Conservation (phyloP, 2,888 invertebrate species). For the Drosophila kambysellisi region DNA sequence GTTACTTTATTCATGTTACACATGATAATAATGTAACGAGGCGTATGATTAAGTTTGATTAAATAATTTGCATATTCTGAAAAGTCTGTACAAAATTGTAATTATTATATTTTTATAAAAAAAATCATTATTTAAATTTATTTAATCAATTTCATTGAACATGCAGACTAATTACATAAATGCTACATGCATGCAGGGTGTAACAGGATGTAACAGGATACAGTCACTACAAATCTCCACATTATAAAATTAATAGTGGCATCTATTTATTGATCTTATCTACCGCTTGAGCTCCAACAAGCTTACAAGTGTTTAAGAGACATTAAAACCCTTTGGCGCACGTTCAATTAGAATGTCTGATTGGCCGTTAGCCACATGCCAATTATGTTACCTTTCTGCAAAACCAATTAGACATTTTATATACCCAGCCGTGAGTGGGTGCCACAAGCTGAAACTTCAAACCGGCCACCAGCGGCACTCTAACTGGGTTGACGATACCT, state of each 20-base stretch:
- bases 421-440: conserved; percentile 36
- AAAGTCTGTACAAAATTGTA: background rate
- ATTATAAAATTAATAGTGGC: background rate
- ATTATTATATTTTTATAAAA: conserved; percentile 1
- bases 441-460: conserved; percentile 63
- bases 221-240: background rate
- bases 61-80: conserved; percentile 21
- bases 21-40: conserved; percentile 12
- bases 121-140: background rate
- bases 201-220: background rate
- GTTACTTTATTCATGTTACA: background rate
- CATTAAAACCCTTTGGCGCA: conserved; percentile 40
- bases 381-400: conserved; percentile 70
- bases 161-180: background rate
- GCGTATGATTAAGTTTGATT: conserved; percentile 23
- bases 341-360: conserved; percentile 65
- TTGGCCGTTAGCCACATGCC: conserved; percentile 62
- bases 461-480: conserved; percentile 40
- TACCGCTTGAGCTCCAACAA: conserved; percentile 2
- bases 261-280: conserved; percentile 14
- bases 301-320: conserved; percentile 17
- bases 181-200: background rate
- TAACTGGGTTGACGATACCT: conserved; percentile 44
- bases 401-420: conserved; percentile 73
- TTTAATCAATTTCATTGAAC: background rate